A percentile compares a stretch with the other conserved stretches of the same genome.
Evolutionary conservation across 2,797 vertebrate genomes (phyloP).

Genomic region (Myotis findleyi): DNA sequence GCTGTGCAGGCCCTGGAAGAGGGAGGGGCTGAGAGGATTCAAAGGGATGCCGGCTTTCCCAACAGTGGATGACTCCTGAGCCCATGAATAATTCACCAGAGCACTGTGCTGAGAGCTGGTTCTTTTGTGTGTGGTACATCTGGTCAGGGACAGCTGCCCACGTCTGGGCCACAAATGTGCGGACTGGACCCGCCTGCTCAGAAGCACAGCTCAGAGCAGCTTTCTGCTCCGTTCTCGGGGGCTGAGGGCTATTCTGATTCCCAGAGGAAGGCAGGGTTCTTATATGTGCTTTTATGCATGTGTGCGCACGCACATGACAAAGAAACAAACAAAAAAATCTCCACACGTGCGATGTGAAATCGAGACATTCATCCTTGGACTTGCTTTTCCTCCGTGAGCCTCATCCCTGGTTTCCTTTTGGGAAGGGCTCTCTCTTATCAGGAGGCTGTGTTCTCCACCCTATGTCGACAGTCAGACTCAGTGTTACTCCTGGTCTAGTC

Average conservation of each 20-base stretch:
- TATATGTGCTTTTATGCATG: background rate
- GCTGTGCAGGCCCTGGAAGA: background rate
- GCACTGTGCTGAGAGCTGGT: slow-evolving; percentile 53
- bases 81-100: slow-evolving; percentile 78
- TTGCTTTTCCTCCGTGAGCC: slow-evolving; percentile 58
- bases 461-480: slow-evolving; percentile 76
- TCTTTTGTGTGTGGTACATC: slow-evolving; percentile 69
- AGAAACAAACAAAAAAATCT: background rate
- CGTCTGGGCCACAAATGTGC: slow-evolving; percentile 9
- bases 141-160: slow-evolving; percentile 70
- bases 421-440: slow-evolving; percentile 39
- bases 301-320: accelerated
- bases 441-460: slow-evolving; percentile 49
- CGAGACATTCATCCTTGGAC: background rate
- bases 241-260: slow-evolving; percentile 69
- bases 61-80: slow-evolving; percentile 37
- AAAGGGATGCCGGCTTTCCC: slow-evolving; percentile 40
- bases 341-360: background rate
- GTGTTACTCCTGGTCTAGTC: slow-evolving; percentile 77
- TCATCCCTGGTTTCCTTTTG: slow-evolving; percentile 72
- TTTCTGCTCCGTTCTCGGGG: slow-evolving; percentile 69
- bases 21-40: background rate
- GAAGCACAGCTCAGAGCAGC: slow-evolving; percentile 16
- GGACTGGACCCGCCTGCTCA: background rate
- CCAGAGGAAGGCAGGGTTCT: slow-evolving; percentile 62